phyloP scores from a whole-genome alignment of 2,888 invertebrate species.

The Chrysotoxum bicinctum region DNA sequence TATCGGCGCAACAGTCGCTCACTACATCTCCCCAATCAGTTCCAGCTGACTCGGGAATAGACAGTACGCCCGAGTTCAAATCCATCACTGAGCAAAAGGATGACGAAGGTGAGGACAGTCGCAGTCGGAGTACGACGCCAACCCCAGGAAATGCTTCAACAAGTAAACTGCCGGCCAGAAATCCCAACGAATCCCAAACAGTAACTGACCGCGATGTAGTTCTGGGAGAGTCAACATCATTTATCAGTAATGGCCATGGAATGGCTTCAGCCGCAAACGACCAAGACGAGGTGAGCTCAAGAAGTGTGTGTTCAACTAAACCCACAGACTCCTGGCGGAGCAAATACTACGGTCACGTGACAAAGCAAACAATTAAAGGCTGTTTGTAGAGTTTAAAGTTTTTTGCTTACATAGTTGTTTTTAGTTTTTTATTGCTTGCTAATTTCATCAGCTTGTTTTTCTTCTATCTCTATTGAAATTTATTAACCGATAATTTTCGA shows the following conservation, averaged over 20 bases:
- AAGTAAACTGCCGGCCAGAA: neutral
- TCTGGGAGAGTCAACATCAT: conserved; percentile 26
- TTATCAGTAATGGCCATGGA: conserved; percentile 9
- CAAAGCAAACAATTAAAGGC: conserved; percentile 84
- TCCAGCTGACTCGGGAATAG: conserved; percentile 63
- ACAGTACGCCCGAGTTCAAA: conserved; percentile 64
- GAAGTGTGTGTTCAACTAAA: conserved; percentile 72
- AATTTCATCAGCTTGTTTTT: conserved; percentile 3
- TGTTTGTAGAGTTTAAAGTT: conserved; percentile 80
- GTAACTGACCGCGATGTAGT: conserved; percentile 23
- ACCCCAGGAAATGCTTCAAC: conserved; percentile 75
- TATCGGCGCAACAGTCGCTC: conserved; percentile 76
- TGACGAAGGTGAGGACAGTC: conserved; percentile 76
- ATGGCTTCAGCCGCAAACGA: conserved; percentile 9
- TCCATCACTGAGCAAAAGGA: conserved; percentile 34
- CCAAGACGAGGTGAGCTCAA: conserved; percentile 74
- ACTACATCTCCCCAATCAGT: conserved; percentile 68
- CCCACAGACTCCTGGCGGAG: conserved; percentile 82
- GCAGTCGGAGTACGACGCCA: conserved; percentile 79
- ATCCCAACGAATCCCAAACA: conserved; percentile 12
- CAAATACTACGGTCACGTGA: conserved; percentile 83
- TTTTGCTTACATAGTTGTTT: conserved; percentile 16
- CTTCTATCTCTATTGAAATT: conserved; percentile 41
- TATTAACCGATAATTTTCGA: conserved; percentile 41
- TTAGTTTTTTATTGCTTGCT: conserved; percentile 3